Percentiles rank a stretch among this genome's conserved stretches.
Conservation (phyloP, 2,797 vertebrate genomes). For the Diplodus sargus region DNA sequence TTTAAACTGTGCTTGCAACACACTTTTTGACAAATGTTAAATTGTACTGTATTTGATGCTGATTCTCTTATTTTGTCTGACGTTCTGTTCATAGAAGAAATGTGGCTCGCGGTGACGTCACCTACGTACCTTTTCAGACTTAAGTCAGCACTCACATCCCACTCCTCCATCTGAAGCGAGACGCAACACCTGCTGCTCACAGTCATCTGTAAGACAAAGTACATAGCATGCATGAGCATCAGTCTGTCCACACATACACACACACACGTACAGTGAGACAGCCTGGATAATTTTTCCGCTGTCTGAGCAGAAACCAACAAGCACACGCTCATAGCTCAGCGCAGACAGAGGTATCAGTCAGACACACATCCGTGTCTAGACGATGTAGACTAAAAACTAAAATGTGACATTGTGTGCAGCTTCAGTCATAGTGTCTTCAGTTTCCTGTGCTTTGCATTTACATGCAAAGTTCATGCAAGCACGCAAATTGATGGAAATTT, state of each 20-base stretch:
- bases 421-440: neutral
- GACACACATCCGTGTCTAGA: neutral
- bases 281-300: neutral
- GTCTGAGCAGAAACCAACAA: neutral
- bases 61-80: neutral
- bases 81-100: too few species aligned
- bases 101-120: neutral
- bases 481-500: too few species aligned
- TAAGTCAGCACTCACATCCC: slow-evolving; percentile 10
- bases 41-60: neutral
- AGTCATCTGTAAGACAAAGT: neutral
- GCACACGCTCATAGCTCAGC: neutral
- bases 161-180: neutral
- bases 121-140: neutral
- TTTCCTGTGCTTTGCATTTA: too few species aligned
- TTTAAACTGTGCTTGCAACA: neutral
- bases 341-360: neutral
- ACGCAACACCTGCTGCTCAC: slow-evolving; percentile 18
- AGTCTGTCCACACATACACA: neutral
- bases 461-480: too few species aligned
- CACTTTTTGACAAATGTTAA: too few species aligned
- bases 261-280: neutral
- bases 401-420: neutral
- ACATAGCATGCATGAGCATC: slow-evolving; percentile 9
- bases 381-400: too few species aligned